Evolutionary conservation across 1,140 invertebrate species (phyloP), one percentile per base, ranked within the genome.

Genomic region (Trissolcus basalis): DNA sequence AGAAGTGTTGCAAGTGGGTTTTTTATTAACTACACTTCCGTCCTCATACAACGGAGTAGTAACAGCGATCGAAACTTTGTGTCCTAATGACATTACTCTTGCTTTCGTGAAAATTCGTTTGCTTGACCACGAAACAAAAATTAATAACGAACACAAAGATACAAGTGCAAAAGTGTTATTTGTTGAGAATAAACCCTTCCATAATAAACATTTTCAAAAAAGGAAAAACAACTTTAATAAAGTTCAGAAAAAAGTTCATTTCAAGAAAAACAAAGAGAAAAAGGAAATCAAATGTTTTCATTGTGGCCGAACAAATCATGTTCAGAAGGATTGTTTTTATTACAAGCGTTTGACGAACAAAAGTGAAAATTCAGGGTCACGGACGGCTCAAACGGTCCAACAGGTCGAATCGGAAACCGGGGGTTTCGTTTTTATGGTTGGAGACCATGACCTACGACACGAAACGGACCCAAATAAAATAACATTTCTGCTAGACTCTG

Each of bases 71-170:
- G 36, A 39, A 33, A 50, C 48, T 8, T 33, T 32, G 0, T 53
- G 33, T 53, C 33, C 50, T 15, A 12, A 53, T 39, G 50, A 53
- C 1, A 53, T 53, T 15, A 39, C 33, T 9, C 11, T 53, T 8
- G 32, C 33, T 4, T 53, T 53, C 36, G 50, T 53, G 1, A 39
- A 53, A 15, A 33, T 50, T n/a, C 48, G 48, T 33, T 33, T 50
- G 27, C 48, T 50, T 33, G 48, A 50, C 12, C 11, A 33, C 9
- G 27, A 32, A 50, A 50, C 27, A 4, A 50, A 50, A 13, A 1
- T 8, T 2, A 33, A 33, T 33, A 32, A 0, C 4, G 32, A 50
- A 3, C 19, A 33, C 1, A 50, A 33, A 13, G 48, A 50, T 9
- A 39, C 48, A 3, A 50, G 48, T 33, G n/a, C 19, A 33, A 50